Base-by-base conservation (phyloP, 2,888 invertebrate genomes). In the Polydrusus tereticollis region DNA sequence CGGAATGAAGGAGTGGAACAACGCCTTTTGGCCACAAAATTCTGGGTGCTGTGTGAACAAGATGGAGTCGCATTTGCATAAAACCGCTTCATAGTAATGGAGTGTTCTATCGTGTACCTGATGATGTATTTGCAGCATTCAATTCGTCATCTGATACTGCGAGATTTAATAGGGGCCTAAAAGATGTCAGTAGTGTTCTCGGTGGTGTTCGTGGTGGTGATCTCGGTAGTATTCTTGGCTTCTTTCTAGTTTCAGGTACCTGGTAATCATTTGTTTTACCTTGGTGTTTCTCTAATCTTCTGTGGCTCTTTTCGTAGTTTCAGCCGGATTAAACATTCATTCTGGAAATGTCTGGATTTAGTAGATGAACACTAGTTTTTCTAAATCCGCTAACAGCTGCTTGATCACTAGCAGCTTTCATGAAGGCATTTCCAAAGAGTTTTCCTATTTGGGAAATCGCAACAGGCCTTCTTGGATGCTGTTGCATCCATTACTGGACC, bases 391-490 rank as follows among this genome's bases (percentile, higher is more conserved):
- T 38, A n/a, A 38, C 38, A 10, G 38, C 38, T 57, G 76, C 77
- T 64, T 57, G 14, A 41, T 77, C 58, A 8, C 50, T 72, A 45
- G 78, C 79, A 26, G 78, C 75, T 73, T 69, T 75, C 23, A 73
- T 52, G 70, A 73, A 80, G 33, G 78, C 78, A 36, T 68, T 73
- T 33, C 76, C 74, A 75, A 79, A 78, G 18, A 80, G 65, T 50
- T 73, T 70, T 20, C 69, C 73, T 8, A 79, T 69, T 74, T 81
- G 76, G 45, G 66, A 75, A 12, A 74, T 36, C 10, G 78, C 77
- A 18, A 79, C 38, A 38, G 58, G 50, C 1, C 60, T 14, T 0
- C 69, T 60, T 20, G 73, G 73, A 52, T 70, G 29, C 6, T 36
- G 16, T 26, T 57, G 47, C 26, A 76, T 29, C 65, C 69, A 73